Evolutionary conservation across 2,113 vertebrate genomes (phyloP).

Genomic region (Alethe diademata): DNA sequence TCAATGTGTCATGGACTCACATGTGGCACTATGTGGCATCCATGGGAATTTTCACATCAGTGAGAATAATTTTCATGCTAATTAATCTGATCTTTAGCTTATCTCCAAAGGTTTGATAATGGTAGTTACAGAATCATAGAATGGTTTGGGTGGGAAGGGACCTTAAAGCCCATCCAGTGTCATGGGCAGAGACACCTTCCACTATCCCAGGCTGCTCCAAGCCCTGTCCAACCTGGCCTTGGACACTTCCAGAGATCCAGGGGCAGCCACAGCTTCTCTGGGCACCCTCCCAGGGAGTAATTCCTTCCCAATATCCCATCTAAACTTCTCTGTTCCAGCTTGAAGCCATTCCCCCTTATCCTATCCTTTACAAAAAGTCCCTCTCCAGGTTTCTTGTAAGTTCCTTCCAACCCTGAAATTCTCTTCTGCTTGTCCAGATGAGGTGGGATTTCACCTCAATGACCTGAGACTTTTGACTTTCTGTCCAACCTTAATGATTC

Average conservation of each 20-base stretch:
- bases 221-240: accelerated
- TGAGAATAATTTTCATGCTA: not conserved
- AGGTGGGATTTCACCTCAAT: not conserved
- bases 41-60: not conserved
- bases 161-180: accelerated
- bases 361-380: not conserved
- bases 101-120: not conserved
- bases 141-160: not conserved
- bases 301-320: not conserved
- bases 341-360: not conserved
- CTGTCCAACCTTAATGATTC: accelerated
- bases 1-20: not conserved
- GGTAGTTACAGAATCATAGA: not conserved
- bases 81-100: not conserved
- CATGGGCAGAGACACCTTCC: not conserved
- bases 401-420: not conserved
- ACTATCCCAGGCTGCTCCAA: not conserved
- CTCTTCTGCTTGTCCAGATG: not conserved
- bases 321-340: not conserved
- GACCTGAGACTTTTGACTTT: not conserved
- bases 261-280: not conserved
- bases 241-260: not conserved
- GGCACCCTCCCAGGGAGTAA: not conserved
- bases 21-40: not conserved
- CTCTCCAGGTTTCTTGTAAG: not conserved